Percentiles rank a stretch among this genome's conserved stretches.
These are phyloP conservation scores for Takifugu bimaculatus DNA, from an alignment of 2,113 vertebrate species.

Conservation along the genomic window DNA sequence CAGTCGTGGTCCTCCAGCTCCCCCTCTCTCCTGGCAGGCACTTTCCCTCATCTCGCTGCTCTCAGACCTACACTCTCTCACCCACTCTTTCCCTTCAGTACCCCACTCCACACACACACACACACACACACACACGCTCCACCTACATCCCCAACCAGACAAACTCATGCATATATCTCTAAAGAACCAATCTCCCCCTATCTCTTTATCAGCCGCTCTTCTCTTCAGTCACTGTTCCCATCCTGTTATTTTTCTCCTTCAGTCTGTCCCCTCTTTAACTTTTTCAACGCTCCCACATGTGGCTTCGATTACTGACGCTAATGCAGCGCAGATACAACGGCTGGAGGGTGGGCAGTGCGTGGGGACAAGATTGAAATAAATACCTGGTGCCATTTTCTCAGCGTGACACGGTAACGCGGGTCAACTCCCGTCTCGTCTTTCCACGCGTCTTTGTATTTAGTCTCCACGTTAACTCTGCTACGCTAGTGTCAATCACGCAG, in stretches of 20 bases:
- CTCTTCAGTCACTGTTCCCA: slow-evolving; percentile 10
- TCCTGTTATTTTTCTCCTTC: slow-evolving; percentile 16
- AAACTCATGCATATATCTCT: slow-evolving; percentile 44
- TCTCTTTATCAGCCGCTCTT: slow-evolving; percentile 49
- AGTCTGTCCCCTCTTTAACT: slow-evolving; percentile 26
- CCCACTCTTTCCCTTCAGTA: slow-evolving; percentile 10
- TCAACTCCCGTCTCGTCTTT: slow-evolving; percentile 10
- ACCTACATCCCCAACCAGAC: slow-evolving; percentile 33
- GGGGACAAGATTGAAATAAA: slow-evolving; percentile 42
- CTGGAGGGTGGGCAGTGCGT: slow-evolving; percentile 32
- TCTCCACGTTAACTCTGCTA: background rate
- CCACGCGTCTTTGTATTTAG: background rate
- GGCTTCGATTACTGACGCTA: slow-evolving; percentile 63
- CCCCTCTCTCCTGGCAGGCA: slow-evolving; percentile 56
- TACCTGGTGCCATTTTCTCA: slow-evolving; percentile 26
- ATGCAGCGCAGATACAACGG: slow-evolving; percentile 44
- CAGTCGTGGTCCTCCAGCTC: slow-evolving; percentile 63
- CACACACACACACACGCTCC: too few species aligned
- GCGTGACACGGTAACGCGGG: slow-evolving; percentile 32
- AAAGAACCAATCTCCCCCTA: slow-evolving; percentile 15
- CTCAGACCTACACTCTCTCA: slow-evolving; percentile 22
- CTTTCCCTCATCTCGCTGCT: slow-evolving; percentile 16
- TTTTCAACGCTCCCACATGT: slow-evolving; percentile 56
- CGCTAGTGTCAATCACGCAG: too few species aligned
- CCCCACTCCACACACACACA: slow-evolving; percentile 9